phyloP scores from a whole-genome alignment of 30 jellyfish, hydroid and myxozoan species.

The Nemopilema nomurai region DNA sequence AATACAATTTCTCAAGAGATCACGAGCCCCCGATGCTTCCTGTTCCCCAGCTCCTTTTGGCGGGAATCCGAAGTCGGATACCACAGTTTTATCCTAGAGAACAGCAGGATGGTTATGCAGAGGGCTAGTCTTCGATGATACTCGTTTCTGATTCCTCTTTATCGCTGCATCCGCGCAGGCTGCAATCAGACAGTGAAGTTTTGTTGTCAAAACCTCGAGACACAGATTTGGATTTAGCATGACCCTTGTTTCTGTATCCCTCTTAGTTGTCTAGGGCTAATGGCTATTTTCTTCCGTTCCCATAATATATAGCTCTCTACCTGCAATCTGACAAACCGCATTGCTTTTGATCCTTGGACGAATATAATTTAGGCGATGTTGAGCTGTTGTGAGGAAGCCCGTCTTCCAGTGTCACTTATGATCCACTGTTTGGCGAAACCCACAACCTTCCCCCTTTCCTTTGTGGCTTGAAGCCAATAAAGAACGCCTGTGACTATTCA shows the following conservation, averaged over 20 bases:
- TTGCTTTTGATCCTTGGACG: not conserved
- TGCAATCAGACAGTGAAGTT: not conserved
- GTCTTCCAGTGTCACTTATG: not conserved
- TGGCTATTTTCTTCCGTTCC: slow-evolving; percentile 40
- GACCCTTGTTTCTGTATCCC: not conserved
- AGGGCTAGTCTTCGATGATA: not conserved
- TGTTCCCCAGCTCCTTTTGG: too few relatives aligned
- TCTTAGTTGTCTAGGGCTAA: slow-evolving; percentile 24
- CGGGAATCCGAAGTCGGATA: too few relatives aligned
- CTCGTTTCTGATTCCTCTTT: not conserved
- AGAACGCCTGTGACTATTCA: not conserved
- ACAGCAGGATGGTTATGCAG: too few relatives aligned
- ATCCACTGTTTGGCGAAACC: not conserved
- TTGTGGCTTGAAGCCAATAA: not conserved
- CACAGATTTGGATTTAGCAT: not conserved
- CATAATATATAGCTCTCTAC: slow-evolving; percentile 26
- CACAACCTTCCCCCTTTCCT: not conserved
- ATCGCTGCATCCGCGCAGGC: not conserved
- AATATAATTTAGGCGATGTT: not conserved
- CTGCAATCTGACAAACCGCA: slow-evolving; percentile 40
- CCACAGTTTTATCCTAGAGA: too few relatives aligned
- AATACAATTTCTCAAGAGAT: too few relatives aligned
- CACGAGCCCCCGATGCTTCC: too few relatives aligned
- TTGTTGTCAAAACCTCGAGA: not conserved
- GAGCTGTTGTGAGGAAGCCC: slow-evolving; percentile 6